phyloP scores from a whole-genome alignment of 2,888 invertebrate species.

The Dryocosmus kuriphilus region DNA sequence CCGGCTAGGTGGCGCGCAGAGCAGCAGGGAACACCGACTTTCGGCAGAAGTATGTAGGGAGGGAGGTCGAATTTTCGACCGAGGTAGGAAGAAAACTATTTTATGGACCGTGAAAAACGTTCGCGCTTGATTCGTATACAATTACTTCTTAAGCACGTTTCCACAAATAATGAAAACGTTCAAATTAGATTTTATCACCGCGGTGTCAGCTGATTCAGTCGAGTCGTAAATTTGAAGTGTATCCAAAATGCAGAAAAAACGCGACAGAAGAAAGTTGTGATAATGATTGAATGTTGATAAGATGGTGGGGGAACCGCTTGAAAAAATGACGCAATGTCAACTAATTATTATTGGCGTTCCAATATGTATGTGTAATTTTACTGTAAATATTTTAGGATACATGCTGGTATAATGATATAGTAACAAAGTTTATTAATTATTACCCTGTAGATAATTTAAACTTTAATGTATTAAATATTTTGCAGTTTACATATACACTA shows the following conservation, averaged over 20 bases:
- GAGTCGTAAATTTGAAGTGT: slow-evolving; percentile 16
- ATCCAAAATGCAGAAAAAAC: background rate
- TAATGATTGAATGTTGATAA: slow-evolving; percentile 17
- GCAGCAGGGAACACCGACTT: too few species aligned
- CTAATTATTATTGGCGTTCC: background rate
- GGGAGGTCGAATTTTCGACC: too few species aligned
- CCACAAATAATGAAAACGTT: slow-evolving; percentile 29
- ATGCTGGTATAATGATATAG: too few species aligned
- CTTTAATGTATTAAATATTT: background rate
- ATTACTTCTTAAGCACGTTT: background rate
- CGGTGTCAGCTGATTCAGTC: background rate
- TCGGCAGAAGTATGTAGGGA: too few species aligned
- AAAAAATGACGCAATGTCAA: background rate
- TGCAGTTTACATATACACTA: too few species aligned
- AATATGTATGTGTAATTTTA: too few species aligned
- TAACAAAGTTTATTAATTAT: too few species aligned
- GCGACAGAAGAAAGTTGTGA: background rate
- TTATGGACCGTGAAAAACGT: slow-evolving; percentile 8
- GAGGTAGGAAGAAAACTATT: too few species aligned
- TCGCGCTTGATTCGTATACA: slow-evolving; percentile 15
- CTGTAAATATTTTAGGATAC: too few species aligned
- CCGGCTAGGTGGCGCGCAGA: too few species aligned
- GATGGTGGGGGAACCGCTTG: background rate
- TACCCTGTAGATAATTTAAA: too few species aligned
- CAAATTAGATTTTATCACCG: slow-evolving; percentile 29